Percentiles rank a stretch among this genome's conserved stretches.
phyloP scores from a whole-genome alignment of 2,797 vertebrate genomes.

The Distichodus sexfasciatus region DNA sequence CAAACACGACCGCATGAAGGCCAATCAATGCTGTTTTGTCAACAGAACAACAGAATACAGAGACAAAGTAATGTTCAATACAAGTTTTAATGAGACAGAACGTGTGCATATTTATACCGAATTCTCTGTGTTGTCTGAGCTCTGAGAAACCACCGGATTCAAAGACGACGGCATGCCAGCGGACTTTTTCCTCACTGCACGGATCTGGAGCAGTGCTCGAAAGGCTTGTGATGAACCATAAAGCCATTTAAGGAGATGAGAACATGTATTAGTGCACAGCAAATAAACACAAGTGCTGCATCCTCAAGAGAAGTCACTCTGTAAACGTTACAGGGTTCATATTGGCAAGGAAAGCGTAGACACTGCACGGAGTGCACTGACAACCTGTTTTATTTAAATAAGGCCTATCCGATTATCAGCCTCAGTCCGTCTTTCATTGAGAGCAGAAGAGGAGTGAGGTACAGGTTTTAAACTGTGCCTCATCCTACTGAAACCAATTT shows the following conservation, averaged over 20 bases:
- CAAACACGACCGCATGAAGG: neutral
- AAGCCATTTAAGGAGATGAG: constrained; percentile 2
- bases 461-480: no score
- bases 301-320: constrained; percentile 44
- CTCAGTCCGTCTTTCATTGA: no score
- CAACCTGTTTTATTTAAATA: no score
- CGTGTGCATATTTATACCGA: constrained; percentile 71
- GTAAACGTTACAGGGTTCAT: constrained; percentile 59
- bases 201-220: constrained; percentile 96
- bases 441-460: no score
- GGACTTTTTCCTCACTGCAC: constrained; percentile 94
- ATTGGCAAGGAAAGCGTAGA: constrained; percentile 63
- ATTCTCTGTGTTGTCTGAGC: constrained; percentile 92
- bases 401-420: no score
- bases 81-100: neutral
- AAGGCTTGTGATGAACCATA: constrained; percentile 75
- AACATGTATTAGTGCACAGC: neutral
- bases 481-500: no score
- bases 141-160: constrained; percentile 95
- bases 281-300: constrained; percentile 58
- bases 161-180: constrained; percentile 87
- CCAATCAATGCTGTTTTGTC: neutral
- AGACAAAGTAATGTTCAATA: no score
- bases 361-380: no score
- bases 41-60: neutral